Conservation (phyloP, 1,140 invertebrate genomes). For the Phenacoccus solenopsis region DNA sequence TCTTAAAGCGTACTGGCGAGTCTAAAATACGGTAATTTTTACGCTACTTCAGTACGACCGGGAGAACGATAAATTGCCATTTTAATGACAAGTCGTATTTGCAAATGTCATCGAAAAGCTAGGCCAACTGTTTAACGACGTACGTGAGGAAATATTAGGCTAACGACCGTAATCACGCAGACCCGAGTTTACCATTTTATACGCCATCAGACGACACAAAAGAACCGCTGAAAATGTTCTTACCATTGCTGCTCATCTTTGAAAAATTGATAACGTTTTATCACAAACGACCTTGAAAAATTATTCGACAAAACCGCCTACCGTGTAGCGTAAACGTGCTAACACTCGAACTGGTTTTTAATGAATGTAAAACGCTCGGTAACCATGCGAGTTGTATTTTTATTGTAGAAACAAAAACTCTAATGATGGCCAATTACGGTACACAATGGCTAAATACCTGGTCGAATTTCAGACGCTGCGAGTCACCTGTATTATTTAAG, state of each 20-base stretch:
- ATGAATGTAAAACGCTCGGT: not conserved
- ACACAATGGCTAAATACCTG: not conserved
- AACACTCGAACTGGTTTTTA: not conserved
- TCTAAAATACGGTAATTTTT: not conserved
- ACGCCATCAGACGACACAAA: slow-evolving; percentile 2
- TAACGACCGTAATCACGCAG: not conserved
- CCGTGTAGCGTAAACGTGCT: not conserved
- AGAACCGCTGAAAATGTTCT: not conserved
- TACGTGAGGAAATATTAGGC: not conserved
- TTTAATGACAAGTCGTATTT: not conserved
- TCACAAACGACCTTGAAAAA: slow-evolving; percentile 9
- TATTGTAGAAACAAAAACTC: not conserved
- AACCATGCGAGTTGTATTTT: not conserved
- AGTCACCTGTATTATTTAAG: no score
- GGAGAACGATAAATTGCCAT: not conserved
- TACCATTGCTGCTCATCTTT: not conserved
- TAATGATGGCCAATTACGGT: not conserved
- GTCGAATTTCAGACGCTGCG: not conserved
- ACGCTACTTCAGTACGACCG: not conserved
- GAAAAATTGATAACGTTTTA: slow-evolving; percentile 12
- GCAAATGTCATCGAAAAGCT: not conserved
- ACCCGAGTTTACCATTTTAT: not conserved
- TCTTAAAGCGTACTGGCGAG: not conserved
- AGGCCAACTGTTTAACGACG: not conserved
- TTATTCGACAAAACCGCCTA: not conserved